Conservation (phyloP, 2,797 vertebrate species). For the Microchirus variegatus region DNA sequence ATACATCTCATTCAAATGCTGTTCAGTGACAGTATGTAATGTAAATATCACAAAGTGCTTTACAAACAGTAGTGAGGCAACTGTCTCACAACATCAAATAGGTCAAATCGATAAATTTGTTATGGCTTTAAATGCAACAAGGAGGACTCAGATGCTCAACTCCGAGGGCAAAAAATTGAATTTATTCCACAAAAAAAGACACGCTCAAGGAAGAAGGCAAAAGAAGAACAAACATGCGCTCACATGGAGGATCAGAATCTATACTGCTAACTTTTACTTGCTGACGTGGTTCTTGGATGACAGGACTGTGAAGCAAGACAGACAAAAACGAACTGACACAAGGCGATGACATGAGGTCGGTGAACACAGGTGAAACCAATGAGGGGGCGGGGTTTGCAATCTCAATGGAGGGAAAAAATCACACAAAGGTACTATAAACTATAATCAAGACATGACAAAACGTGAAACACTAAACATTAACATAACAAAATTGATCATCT, state of each 20-base stretch:
- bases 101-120: neutral
- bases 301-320: no score
- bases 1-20: conserved; percentile 22
- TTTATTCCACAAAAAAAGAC: neutral
- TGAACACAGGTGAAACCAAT: no score
- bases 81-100: neutral
- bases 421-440: no score
- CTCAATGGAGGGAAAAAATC: no score
- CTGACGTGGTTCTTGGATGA: neutral
- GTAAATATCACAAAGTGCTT: conserved; percentile 14
- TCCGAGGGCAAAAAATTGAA: neutral
- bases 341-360: no score
- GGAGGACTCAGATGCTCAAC: no score
- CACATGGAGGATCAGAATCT: neutral
- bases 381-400: no score
- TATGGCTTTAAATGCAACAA: no score
- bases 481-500: no score
- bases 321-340: neutral
- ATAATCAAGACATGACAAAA: neutral
- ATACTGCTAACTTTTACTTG: neutral
- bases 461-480: no score
- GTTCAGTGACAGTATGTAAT: conserved; percentile 9
- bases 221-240: no score
- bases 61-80: conserved; percentile 15
- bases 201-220: neutral